A percentile compares a stretch with the other conserved stretches of the same genome.
These are phyloP conservation scores for Lottia gigantea DNA, from an alignment of 2,888 invertebrate genomes.

Conservation along the genomic window DNA sequence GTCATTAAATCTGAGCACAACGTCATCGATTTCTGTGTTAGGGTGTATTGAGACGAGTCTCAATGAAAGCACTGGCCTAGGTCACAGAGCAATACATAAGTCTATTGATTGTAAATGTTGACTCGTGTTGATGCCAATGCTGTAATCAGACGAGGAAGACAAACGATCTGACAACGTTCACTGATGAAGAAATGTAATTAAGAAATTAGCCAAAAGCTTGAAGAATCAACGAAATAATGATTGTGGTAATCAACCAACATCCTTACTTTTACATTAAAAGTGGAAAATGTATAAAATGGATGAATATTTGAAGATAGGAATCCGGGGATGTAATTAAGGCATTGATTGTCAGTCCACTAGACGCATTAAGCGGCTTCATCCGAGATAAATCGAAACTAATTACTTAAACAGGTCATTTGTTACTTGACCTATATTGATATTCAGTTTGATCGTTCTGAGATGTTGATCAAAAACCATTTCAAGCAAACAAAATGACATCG, in stretches of 20 bases:
- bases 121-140: not conserved
- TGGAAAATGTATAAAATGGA: not conserved
- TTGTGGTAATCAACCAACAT: not conserved
- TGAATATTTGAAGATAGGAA: slow-evolving; percentile 10
- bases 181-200: not conserved
- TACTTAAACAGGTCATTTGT: slow-evolving; percentile 10
- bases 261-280: slow-evolving; percentile 1
- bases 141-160: not conserved
- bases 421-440: slow-evolving; percentile 8
- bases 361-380: slow-evolving; percentile 3
- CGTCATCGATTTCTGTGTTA: not conserved
- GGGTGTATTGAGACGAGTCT: too few species aligned
- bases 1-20: not conserved
- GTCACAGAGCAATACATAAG: too few species aligned
- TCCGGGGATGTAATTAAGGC: slow-evolving; percentile 1
- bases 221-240: not conserved
- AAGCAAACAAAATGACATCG: not conserved
- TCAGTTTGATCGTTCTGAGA: not conserved
- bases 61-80: too few species aligned
- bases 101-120: too few species aligned
- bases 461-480: slow-evolving; percentile 3
- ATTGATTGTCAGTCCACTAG: slow-evolving; percentile 3
- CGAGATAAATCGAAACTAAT: slow-evolving; percentile 8
- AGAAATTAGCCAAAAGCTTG: slow-evolving; percentile 1
- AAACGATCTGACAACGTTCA: not conserved